Conservation (phyloP, 2,888 invertebrate genomes). For the Ypsolopha sequella region DNA sequence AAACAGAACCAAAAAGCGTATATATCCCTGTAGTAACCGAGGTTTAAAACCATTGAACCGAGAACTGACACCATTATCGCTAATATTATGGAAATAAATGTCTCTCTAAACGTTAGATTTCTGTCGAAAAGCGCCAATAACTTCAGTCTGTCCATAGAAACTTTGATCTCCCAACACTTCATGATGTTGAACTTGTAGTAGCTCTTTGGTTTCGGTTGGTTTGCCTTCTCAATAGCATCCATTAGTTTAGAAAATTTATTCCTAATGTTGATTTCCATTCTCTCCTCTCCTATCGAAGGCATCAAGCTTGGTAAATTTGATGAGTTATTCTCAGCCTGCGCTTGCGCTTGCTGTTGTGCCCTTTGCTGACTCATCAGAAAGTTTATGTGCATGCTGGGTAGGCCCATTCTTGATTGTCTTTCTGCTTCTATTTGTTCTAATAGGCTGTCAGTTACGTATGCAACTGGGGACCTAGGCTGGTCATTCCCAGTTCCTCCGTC, state of each 20-base stretch:
- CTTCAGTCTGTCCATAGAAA: slow-evolving; percentile 93
- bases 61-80: slow-evolving; percentile 88
- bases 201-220: slow-evolving; percentile 66
- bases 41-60: slow-evolving; percentile 85
- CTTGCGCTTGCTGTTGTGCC: slow-evolving; percentile 28
- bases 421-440: slow-evolving; percentile 62
- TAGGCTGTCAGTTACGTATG: slow-evolving; percentile 59
- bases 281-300: slow-evolving; percentile 68
- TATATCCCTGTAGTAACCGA: slow-evolving; percentile 91
- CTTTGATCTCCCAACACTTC: slow-evolving; percentile 78
- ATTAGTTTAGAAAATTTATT: slow-evolving; percentile 69
- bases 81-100: slow-evolving; percentile 83
- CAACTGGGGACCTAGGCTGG: slow-evolving; percentile 57
- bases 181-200: slow-evolving; percentile 84
- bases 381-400: slow-evolving; percentile 65
- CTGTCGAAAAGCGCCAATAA: slow-evolving; percentile 93
- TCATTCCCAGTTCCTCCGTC: slow-evolving; percentile 54
- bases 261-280: slow-evolving; percentile 63
- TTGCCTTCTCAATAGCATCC: slow-evolving; percentile 66
- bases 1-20: slow-evolving; percentile 96
- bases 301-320: slow-evolving; percentile 53
- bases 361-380: slow-evolving; percentile 53
- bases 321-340: slow-evolving; percentile 38
- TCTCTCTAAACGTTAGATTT: slow-evolving; percentile 87
- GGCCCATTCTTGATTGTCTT: slow-evolving; percentile 54